Percentiles rank a stretch among this genome's conserved stretches.
Evolutionary conservation across 2,113 vertebrate genomes (phyloP).

Genomic region (Labeo catla): DNA sequence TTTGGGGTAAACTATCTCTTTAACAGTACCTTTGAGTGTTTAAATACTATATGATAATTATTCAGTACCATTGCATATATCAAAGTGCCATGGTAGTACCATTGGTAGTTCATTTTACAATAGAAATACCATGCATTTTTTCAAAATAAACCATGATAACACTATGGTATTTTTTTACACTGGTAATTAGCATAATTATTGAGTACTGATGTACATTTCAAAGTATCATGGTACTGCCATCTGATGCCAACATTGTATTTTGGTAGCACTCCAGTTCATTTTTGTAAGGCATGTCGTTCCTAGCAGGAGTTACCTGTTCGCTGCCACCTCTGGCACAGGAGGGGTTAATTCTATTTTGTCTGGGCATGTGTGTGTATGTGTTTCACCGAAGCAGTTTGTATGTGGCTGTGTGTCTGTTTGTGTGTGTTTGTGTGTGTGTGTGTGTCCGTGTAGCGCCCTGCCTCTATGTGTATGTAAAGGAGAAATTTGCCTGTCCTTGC

Average conservation of each 20-base stretch:
- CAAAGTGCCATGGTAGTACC: background rate
- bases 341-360: conserved; percentile 80
- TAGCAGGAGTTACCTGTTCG: conserved; percentile 72
- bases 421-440: conserved; percentile 56
- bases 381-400: conserved; percentile 43
- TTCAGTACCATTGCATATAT: background rate
- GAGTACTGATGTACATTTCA: background rate
- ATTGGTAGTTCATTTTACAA: background rate
- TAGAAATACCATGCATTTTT: background rate
- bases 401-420: conserved; percentile 36
- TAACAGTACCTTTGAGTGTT: background rate
- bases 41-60: background rate
- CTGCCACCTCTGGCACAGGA: conserved; percentile 62
- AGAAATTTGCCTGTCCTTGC: conserved; percentile 99
- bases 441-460: conserved; percentile 56
- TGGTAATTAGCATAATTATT: background rate
- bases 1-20: too few relatives aligned
- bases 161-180: background rate
- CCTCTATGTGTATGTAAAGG: conserved; percentile 87
- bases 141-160: background rate
- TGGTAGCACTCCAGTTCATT: background rate
- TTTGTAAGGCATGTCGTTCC: conserved; percentile 66
- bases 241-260: background rate
- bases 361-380: conserved; percentile 43
- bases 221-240: background rate